Conservation (phyloP, 2,888 invertebrate species). For the Perizoma affinitatum region DNA sequence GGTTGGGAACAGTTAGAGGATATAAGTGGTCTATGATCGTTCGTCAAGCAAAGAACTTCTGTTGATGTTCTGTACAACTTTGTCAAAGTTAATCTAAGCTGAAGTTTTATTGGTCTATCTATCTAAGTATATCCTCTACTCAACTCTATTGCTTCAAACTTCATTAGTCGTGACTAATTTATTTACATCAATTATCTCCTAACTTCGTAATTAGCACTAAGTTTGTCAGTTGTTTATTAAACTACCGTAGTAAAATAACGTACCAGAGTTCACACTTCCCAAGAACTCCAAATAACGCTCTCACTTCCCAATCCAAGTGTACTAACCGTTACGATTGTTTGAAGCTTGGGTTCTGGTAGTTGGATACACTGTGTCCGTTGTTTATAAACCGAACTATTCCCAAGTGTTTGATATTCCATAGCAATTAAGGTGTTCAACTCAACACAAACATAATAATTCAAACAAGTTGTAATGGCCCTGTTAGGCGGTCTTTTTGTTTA, state of each 20-base stretch:
- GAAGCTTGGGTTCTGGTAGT: not conserved
- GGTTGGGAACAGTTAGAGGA: too few relatives aligned
- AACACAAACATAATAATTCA: conserved; percentile 22
- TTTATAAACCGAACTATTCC: conserved; percentile 21
- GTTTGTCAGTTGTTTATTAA: not conserved
- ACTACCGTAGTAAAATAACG: not conserved
- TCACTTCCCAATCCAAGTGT: not conserved
- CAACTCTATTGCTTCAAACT: too few relatives aligned
- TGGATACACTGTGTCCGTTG: conserved; percentile 5
- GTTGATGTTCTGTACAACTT: too few relatives aligned
- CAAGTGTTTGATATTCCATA: conserved; percentile 33
- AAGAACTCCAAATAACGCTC: too few relatives aligned
- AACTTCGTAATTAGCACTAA: not conserved
- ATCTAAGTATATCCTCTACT: too few relatives aligned
- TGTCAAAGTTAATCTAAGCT: too few relatives aligned
- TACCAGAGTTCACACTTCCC: too few relatives aligned
- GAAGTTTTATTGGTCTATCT: too few relatives aligned
- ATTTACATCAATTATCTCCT: not conserved
- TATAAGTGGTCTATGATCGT: too few relatives aligned
- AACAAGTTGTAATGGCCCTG: conserved; percentile 13
- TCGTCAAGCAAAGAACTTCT: too few relatives aligned
- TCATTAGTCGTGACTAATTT: not conserved
- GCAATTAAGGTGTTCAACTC: conserved; percentile 36
- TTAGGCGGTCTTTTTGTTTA: conserved; percentile 20
- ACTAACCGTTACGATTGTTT: not conserved